These are phyloP conservation scores for Agriopis marginaria DNA, from an alignment of 2,888 invertebrate species.

Conservation along the genomic window DNA sequence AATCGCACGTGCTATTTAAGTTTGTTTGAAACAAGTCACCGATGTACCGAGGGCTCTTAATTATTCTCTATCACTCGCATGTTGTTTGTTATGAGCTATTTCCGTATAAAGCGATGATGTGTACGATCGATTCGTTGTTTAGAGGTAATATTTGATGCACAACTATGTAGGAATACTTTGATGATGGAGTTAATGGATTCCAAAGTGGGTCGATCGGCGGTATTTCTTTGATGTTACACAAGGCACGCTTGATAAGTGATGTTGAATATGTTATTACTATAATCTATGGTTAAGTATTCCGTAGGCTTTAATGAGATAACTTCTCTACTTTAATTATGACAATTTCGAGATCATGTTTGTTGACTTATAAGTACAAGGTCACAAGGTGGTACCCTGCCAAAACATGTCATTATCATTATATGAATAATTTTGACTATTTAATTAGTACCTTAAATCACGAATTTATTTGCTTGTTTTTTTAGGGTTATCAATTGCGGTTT, in stretches of 20 bases:
- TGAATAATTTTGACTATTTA: no score
- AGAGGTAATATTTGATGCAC: neutral
- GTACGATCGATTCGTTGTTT: neutral
- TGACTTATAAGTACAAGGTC: neutral
- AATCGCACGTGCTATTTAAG: no score
- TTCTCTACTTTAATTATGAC: neutral
- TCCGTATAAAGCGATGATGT: neutral
- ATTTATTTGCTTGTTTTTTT: no score
- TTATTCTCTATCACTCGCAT: neutral
- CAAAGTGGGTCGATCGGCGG: neutral
- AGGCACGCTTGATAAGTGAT: neutral
- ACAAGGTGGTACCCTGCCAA: neutral
- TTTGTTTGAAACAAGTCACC: no score
- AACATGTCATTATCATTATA: no score
- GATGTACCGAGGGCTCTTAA: no score
- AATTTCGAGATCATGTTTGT: neutral
- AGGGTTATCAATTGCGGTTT: no score
- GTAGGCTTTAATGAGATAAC: neutral
- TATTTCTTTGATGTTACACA: slow-evolving; percentile 12
- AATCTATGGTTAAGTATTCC: neutral
- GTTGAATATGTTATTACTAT: neutral
- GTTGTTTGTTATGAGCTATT: neutral
- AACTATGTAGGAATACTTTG: slow-evolving; percentile 5
- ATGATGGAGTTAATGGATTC: slow-evolving; percentile 11
- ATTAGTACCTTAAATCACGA: no score